Percentiles rank a stretch among this genome's conserved stretches.
These are phyloP conservation scores for Hydriomena furcata DNA, from an alignment of 2,888 invertebrate species.

Conservation along the genomic window DNA sequence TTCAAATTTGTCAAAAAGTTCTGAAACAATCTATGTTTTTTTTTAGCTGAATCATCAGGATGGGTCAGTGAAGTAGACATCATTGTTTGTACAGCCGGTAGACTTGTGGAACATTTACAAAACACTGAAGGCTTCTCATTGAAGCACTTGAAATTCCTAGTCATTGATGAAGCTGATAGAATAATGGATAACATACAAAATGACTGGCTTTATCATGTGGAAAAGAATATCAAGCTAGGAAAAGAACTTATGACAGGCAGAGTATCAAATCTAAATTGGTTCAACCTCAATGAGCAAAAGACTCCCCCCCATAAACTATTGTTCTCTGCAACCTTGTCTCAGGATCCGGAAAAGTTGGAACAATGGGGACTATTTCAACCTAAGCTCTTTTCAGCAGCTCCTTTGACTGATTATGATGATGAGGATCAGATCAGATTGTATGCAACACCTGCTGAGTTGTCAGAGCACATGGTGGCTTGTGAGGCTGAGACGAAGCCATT, in stretches of 20 bases:
- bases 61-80: slow-evolving; percentile 89
- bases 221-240: slow-evolving; percentile 85
- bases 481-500: slow-evolving; percentile 90
- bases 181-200: slow-evolving; percentile 96
- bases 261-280: slow-evolving; percentile 77
- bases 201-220: slow-evolving; percentile 94
- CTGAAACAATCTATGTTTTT: background rate
- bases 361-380: slow-evolving; percentile 95
- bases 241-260: slow-evolving; percentile 76
- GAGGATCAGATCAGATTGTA: slow-evolving; percentile 86
- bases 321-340: slow-evolving; percentile 98
- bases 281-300: slow-evolving; percentile 66
- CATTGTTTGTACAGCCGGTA: slow-evolving; percentile 95
- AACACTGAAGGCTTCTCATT: slow-evolving; percentile 91
- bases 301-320: slow-evolving; percentile 93
- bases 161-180: slow-evolving; percentile 99
- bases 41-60: slow-evolving; percentile 82
- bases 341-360: slow-evolving; percentile 97
- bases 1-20: background rate
- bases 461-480: slow-evolving; percentile 87
- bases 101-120: slow-evolving; percentile 95
- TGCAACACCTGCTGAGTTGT: slow-evolving; percentile 91
- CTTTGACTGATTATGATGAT: slow-evolving; percentile 54
- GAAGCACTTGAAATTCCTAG: slow-evolving; percentile 88
- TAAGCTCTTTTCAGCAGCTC: slow-evolving; percentile 92